Percentiles rank a stretch among this genome's conserved stretches.
Conservation (phyloP, 1,140 invertebrate genomes). For the Drosophila ficusphila region DNA sequence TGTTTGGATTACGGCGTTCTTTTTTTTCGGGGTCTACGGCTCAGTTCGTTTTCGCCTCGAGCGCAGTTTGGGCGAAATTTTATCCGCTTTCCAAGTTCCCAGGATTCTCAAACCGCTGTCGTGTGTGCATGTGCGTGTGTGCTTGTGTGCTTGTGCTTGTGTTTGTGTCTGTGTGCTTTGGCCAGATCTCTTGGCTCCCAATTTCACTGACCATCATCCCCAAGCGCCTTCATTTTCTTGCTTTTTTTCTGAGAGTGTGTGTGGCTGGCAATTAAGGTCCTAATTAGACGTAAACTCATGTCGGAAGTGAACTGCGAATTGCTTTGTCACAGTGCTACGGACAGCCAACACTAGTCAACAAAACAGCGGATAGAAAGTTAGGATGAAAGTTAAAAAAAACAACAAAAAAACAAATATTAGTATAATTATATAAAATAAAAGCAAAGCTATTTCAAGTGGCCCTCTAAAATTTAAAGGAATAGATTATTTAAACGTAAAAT, state of each 20-base stretch:
- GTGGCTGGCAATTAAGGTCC: conserved; percentile 45
- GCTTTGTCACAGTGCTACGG: conserved; percentile 17
- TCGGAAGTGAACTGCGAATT: conserved; percentile 50
- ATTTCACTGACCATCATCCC: not conserved
- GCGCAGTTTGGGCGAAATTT: conserved; percentile 34
- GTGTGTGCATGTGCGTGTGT: not conserved
- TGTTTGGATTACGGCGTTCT: conserved; percentile 13
- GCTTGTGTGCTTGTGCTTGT: not conserved
- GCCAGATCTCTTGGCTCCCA: not conserved
- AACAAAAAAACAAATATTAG: too few relatives aligned
- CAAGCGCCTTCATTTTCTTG: not conserved
- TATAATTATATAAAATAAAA: too few relatives aligned
- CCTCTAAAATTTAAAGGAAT: too few relatives aligned
- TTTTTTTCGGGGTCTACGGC: conserved; percentile 7
- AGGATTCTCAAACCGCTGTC: too few relatives aligned
- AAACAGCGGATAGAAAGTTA: not conserved
- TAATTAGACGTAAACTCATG: conserved; percentile 46
- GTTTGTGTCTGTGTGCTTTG: not conserved
- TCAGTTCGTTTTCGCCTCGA: conserved; percentile 52
- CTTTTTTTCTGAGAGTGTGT: not conserved
- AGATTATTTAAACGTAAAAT: too few relatives aligned
- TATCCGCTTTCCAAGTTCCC: not conserved
- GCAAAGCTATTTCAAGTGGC: too few relatives aligned
- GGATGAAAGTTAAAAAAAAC: too few relatives aligned
- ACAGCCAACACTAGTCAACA: conserved; percentile 25